Evolutionary conservation across 2,113 vertebrate species (phyloP).

Genomic region (Cryptotis parvus): DNA sequence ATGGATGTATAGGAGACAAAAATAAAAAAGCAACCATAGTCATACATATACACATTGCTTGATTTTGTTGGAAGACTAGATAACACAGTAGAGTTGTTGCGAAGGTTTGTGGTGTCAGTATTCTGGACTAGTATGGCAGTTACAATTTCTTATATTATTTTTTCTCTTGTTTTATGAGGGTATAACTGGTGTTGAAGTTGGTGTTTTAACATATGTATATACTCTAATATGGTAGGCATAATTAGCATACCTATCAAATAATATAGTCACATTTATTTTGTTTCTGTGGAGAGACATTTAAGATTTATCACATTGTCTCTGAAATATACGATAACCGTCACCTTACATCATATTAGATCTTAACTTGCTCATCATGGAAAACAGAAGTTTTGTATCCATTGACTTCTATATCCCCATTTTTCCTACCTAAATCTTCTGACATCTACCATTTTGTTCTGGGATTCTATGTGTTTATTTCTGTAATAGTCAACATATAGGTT

Average conservation of each 20-base stretch:
- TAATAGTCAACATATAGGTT: background rate
- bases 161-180: background rate
- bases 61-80: background rate
- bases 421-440: background rate
- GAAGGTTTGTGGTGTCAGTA: background rate
- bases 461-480: background rate
- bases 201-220: background rate
- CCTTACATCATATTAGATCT: background rate
- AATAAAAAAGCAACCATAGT: background rate
- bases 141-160: constrained; percentile 23
- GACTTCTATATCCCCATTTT: background rate
- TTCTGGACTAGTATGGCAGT: background rate
- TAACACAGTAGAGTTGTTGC: background rate
- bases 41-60: background rate
- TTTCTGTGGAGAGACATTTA: background rate
- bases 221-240: background rate
- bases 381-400: background rate
- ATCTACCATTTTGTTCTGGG: background rate
- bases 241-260: background rate
- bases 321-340: background rate
- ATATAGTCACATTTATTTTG: background rate
- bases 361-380: background rate
- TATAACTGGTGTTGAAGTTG: background rate
- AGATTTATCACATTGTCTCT: background rate
- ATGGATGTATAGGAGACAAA: background rate